Evolutionary conservation across 92 coral and sea anemone species (phyloP).

Genomic region (Diadumene lineata): DNA sequence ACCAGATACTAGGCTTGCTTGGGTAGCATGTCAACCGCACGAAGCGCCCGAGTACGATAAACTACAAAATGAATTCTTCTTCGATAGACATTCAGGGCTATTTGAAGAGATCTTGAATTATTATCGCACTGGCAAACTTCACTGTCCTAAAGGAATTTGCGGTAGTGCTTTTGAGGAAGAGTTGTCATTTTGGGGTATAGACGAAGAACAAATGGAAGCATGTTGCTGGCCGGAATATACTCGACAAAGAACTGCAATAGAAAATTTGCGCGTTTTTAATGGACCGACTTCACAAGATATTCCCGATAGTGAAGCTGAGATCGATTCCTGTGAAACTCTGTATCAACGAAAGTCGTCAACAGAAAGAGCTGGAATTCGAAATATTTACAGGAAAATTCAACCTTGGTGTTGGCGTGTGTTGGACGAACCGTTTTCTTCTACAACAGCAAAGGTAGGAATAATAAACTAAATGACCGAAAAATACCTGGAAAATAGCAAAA

Average conservation of each 20-base stretch:
- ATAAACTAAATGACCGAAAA: neutral
- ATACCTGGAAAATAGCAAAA: neutral
- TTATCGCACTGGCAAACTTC: slow-evolving; percentile 78
- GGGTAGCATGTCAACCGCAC: slow-evolving; percentile 66
- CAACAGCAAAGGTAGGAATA: slow-evolving; percentile 61
- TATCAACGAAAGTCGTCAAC: slow-evolving; percentile 25
- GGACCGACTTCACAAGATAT: slow-evolving; percentile 40
- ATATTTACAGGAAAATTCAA: slow-evolving; percentile 39
- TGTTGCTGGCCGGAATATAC: slow-evolving; percentile 87
- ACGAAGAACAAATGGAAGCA: slow-evolving; percentile 72
- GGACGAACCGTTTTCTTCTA: slow-evolving; percentile 75
- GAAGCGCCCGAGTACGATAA: slow-evolving; percentile 61
- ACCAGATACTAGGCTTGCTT: slow-evolving; percentile 76
- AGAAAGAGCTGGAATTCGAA: slow-evolving; percentile 21
- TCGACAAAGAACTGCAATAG: slow-evolving; percentile 70
- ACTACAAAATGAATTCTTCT: slow-evolving; percentile 69
- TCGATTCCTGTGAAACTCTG: slow-evolving; percentile 17
- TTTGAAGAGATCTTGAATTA: slow-evolving; percentile 77
- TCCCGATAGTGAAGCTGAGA: slow-evolving; percentile 31
- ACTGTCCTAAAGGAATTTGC: slow-evolving; percentile 79
- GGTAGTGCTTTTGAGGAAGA: slow-evolving; percentile 76
- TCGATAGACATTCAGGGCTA: slow-evolving; percentile 74
- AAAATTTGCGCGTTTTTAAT: slow-evolving; percentile 56
- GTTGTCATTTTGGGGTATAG: slow-evolving; percentile 84
- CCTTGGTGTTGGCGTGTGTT: slow-evolving; percentile 58